Evolutionary conservation across 2,113 vertebrate genomes (phyloP).

Genomic region (Martes martes): DNA sequence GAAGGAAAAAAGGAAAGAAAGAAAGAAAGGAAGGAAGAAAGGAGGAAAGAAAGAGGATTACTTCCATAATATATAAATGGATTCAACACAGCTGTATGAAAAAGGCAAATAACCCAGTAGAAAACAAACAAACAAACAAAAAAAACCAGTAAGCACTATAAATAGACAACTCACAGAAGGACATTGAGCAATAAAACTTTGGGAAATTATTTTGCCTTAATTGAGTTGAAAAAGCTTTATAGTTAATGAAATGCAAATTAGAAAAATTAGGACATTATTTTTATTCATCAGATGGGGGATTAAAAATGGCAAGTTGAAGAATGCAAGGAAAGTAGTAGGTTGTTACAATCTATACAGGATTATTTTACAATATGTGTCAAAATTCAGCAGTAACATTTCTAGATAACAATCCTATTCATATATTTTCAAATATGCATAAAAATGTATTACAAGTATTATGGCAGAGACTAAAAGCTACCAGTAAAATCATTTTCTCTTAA

Average conservation of each 20-base stretch:
- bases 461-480: neutral
- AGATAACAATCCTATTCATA: neutral
- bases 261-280: neutral
- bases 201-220: neutral
- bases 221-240: neutral
- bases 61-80: neutral
- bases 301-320: neutral
- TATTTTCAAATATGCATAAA: neutral
- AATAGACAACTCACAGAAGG: neutral
- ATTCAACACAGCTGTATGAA: neutral
- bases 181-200: neutral
- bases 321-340: neutral
- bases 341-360: neutral
- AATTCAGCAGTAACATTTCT: neutral
- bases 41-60: neutral
- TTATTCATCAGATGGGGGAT: neutral
- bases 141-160: neutral
- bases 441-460: neutral
- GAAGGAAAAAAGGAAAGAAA: rapidly evolving
- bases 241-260: neutral
- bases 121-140: neutral
- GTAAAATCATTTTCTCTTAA: neutral
- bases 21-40: too few relatives aligned
- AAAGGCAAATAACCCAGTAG: neutral
- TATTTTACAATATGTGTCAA: neutral